phyloP scores from a whole-genome alignment of 2,888 invertebrate genomes.

The Scaptomyza parva region DNA sequence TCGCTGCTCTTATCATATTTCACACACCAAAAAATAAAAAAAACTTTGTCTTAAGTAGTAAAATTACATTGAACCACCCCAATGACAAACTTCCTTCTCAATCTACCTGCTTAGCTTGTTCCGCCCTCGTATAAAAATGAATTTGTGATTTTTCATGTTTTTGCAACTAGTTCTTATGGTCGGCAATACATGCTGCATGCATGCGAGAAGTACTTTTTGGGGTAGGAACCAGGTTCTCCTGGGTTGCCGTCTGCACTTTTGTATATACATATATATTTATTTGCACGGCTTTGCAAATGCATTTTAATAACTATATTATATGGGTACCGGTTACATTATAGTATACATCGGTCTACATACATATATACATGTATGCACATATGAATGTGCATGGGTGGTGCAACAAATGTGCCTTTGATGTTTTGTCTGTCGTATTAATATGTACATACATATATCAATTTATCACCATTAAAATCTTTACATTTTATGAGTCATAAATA shows the following conservation, averaged over 20 bases:
- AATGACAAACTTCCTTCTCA: slow-evolving; percentile 1
- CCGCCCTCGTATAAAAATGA: slow-evolving; percentile 1
- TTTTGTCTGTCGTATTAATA: background rate
- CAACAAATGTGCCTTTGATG: slow-evolving; percentile 13
- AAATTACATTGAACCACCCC: slow-evolving; percentile 13
- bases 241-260: slow-evolving; percentile 20
- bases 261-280: slow-evolving; percentile 3
- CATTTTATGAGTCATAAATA: slow-evolving; percentile 16
- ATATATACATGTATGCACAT: background rate
- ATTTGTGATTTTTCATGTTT: slow-evolving; percentile 10
- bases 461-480: slow-evolving; percentile 9
- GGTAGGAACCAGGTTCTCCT: slow-evolving; percentile 12
- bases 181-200: slow-evolving; percentile 3
- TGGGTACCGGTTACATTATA: slow-evolving; percentile 7
- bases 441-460: background rate
- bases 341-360: background rate
- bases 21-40: background rate
- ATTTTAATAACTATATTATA: slow-evolving; percentile 1
- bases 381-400: slow-evolving; percentile 11
- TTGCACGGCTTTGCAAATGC: slow-evolving; percentile 8
- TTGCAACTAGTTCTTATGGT: slow-evolving; percentile 17
- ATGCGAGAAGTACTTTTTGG: slow-evolving; percentile 4
- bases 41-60: background rate
- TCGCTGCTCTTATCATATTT: background rate
- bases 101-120: slow-evolving; percentile 6